A percentile compares a stretch with the other conserved stretches of the same genome.
These are phyloP conservation scores for Acronicta alni DNA, from an alignment of 2,888 invertebrate species.

Conservation along the genomic window DNA sequence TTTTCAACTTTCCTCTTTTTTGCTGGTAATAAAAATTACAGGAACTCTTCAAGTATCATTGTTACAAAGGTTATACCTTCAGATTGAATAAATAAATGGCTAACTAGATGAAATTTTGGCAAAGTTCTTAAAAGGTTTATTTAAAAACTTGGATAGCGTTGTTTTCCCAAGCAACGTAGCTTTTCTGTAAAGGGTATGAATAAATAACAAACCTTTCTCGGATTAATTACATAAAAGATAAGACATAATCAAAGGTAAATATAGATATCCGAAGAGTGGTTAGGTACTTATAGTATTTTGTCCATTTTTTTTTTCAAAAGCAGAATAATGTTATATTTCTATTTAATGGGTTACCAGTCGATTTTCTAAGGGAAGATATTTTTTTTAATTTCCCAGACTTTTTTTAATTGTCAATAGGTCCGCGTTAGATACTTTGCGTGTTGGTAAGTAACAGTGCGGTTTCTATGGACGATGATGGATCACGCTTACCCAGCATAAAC, in stretches of 20 bases:
- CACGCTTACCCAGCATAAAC: too few relatives aligned
- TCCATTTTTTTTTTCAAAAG: too few relatives aligned
- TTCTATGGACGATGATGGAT: too few relatives aligned
- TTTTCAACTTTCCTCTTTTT: conserved; percentile 6
- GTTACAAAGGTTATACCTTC: conserved; percentile 40
- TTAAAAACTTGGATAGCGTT: conserved; percentile 29
- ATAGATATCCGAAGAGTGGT: too few relatives aligned
- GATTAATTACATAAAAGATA: conserved; percentile 28
- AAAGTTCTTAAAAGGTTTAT: conserved; percentile 39
- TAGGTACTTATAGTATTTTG: too few relatives aligned
- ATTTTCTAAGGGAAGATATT: too few relatives aligned
- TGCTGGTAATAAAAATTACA: conserved; percentile 29
- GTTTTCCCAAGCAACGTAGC: conserved; percentile 10
- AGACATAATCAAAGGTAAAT: conserved; percentile 10
- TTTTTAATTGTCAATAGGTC: too few relatives aligned
- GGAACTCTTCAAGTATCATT: conserved; percentile 23
- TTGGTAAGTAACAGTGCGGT: too few relatives aligned
- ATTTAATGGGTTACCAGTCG: too few relatives aligned
- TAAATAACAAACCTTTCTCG: conserved; percentile 32
- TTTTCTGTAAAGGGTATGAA: conserved; percentile 22
- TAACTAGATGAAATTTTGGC: conserved; percentile 35
- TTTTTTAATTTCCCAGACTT: too few relatives aligned
- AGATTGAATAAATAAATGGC: conserved; percentile 53
- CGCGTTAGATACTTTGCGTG: too few relatives aligned
- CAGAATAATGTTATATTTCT: too few relatives aligned